Conservation (phyloP, 2,113 vertebrate species). For the Percopsis transmontana region DNA sequence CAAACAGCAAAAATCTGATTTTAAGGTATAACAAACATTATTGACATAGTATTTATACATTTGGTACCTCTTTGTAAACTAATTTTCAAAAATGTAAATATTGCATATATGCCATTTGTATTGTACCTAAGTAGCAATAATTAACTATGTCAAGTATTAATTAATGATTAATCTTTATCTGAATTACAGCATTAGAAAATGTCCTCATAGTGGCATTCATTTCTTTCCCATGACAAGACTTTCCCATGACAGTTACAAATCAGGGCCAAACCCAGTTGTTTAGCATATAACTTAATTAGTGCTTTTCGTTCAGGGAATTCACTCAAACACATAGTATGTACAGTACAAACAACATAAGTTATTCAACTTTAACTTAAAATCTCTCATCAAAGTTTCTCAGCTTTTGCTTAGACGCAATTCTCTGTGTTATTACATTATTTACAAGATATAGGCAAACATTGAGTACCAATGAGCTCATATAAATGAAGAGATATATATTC, state of each 20-base stretch:
- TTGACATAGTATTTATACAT: slow-evolving; percentile 89
- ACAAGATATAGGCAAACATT: slow-evolving; percentile 70
- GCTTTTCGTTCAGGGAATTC: slow-evolving; percentile 67
- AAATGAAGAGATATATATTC: slow-evolving; percentile 54
- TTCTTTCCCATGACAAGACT: slow-evolving; percentile 68
- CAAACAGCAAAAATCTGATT: slow-evolving; percentile 88
- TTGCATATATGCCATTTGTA: slow-evolving; percentile 98
- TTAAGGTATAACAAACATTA: slow-evolving; percentile 89
- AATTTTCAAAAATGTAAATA: slow-evolving; percentile 91
- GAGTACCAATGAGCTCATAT: slow-evolving; percentile 72
- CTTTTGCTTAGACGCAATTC: slow-evolving; percentile 58
- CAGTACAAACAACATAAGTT: slow-evolving; percentile 77
- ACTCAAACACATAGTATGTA: slow-evolving; percentile 77
- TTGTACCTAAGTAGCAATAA: slow-evolving; percentile 87
- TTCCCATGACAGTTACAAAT: slow-evolving; percentile 67
- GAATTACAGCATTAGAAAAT: slow-evolving; percentile 80
- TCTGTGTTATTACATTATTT: slow-evolving; percentile 69
- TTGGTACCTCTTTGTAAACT: slow-evolving; percentile 99
- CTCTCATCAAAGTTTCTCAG: slow-evolving; percentile 48
- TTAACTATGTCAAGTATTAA: slow-evolving; percentile 73
- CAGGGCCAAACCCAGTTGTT: slow-evolving; percentile 68
- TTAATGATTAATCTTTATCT: slow-evolving; percentile 69
- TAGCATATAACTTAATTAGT: slow-evolving; percentile 82
- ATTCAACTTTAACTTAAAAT: slow-evolving; percentile 75
- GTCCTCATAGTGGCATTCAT: slow-evolving; percentile 76